Percentiles rank a stretch among this genome's conserved stretches.
Conservation (phyloP, 2,113 vertebrate species). For the Galeopterus variegatus region DNA sequence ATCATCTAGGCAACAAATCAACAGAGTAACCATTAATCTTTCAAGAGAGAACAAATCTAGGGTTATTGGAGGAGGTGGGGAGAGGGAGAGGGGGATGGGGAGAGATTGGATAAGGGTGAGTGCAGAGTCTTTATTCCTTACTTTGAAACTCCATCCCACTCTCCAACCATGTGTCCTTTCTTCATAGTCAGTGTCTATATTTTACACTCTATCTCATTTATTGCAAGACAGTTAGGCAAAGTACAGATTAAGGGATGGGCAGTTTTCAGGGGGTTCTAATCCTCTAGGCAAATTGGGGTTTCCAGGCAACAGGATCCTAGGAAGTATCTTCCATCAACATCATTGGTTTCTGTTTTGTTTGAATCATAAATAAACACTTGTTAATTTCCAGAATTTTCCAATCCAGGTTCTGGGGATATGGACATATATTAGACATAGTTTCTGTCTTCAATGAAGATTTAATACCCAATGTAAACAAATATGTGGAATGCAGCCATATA, state of each 20-base stretch:
- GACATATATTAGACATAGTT: background rate
- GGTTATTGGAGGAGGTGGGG: no score
- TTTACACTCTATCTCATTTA: slow-evolving; percentile 50
- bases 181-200: background rate
- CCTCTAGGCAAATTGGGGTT: background rate
- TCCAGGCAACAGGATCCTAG: background rate
- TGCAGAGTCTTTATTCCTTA: background rate
- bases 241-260: background rate
- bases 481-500: background rate
- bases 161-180: background rate
- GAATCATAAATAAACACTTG: background rate
- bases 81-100: no score
- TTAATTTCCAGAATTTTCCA: background rate
- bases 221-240: background rate
- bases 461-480: background rate
- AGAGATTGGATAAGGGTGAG: background rate
- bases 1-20: no score
- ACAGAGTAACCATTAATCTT: no score
- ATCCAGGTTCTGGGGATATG: background rate
- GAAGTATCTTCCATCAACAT: background rate
- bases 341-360: slow-evolving; percentile 29
- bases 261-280: background rate
- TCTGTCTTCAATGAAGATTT: background rate
- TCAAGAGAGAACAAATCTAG: no score
- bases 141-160: background rate